Evolutionary conservation across 2,888 invertebrate species (phyloP).

Genomic region (Caenorhabditis parvicauda): DNA sequence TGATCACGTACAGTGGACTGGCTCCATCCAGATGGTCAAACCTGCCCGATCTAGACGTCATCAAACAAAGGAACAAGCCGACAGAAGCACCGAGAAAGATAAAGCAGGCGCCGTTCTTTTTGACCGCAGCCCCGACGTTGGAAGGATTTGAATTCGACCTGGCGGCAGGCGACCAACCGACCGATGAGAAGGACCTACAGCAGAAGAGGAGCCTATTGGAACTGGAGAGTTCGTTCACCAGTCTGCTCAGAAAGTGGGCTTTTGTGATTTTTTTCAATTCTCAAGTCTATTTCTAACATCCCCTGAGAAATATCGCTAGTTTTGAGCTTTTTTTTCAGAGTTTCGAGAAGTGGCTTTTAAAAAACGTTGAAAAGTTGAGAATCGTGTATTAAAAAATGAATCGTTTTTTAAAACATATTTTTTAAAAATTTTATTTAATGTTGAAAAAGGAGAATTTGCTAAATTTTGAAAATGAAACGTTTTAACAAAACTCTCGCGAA

Average conservation of each 20-base stretch:
- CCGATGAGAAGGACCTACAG: constrained; percentile 12
- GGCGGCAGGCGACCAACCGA: constrained; percentile 9
- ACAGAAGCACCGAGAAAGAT: constrained; percentile 79
- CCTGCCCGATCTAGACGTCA: constrained; percentile 79
- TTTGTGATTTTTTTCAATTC: neutral
- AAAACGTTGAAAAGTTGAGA: too few species aligned
- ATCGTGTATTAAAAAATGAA: too few species aligned
- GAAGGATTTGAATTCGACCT: constrained; percentile 75
- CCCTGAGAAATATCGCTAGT: too few species aligned
- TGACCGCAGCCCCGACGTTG: constrained; percentile 83
- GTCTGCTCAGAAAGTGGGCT: constrained; percentile 17
- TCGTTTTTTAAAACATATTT: too few species aligned
- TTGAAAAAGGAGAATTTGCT: too few species aligned
- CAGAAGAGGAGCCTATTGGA: constrained; percentile 48
- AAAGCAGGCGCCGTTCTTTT: constrained; percentile 89
- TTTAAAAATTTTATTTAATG: too few species aligned
- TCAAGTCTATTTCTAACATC: too few species aligned
- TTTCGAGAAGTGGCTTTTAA: too few species aligned
- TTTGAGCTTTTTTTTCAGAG: too few species aligned
- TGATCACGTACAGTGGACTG: constrained; percentile 79
- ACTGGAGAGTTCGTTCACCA: constrained; percentile 39
- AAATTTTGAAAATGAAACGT: too few species aligned
- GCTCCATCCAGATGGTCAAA: constrained; percentile 82
- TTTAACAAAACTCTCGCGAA: too few species aligned
- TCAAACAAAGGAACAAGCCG: constrained; percentile 85